Conservation (phyloP, 1,140 invertebrate species). For the Gryllus bimaculatus region DNA sequence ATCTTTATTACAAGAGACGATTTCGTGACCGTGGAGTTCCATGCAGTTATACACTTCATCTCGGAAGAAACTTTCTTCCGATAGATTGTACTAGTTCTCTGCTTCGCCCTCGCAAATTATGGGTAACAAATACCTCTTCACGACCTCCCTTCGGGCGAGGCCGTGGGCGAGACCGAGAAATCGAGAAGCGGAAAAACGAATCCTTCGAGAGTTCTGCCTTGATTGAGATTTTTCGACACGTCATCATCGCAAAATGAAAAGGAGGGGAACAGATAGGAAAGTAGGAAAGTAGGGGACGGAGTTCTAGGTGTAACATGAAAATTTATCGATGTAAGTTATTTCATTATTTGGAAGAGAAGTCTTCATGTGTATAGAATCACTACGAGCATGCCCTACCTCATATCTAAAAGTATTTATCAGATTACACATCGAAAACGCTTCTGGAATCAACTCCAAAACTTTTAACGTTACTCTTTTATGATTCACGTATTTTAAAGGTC, state of each 20-base stretch:
- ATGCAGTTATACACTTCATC: not conserved
- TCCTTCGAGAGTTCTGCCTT: not conserved
- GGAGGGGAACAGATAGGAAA: not conserved
- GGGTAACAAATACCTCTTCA: not conserved
- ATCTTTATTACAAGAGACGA: not conserved
- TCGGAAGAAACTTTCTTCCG: not conserved
- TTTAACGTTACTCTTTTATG: too few relatives aligned
- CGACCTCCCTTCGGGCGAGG: not conserved
- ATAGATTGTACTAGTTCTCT: not conserved
- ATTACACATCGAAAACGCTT: too few relatives aligned
- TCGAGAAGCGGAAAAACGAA: not conserved
- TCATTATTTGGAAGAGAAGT: too few relatives aligned
- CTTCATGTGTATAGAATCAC: too few relatives aligned
- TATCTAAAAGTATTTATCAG: too few relatives aligned
- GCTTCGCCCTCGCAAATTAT: not conserved
- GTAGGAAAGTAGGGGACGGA: too few relatives aligned
- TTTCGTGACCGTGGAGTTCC: not conserved
- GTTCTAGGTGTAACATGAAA: too few relatives aligned
- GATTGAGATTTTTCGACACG: not conserved
- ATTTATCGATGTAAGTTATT: too few relatives aligned
- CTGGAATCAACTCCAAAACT: too few relatives aligned
- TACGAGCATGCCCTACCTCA: too few relatives aligned
- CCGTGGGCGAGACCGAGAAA: not conserved
- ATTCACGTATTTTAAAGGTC: too few relatives aligned
- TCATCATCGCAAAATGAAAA: not conserved